Evolutionary conservation across 2,888 invertebrate genomes (phyloP).

Genomic region (Machimus atricapillus): DNA sequence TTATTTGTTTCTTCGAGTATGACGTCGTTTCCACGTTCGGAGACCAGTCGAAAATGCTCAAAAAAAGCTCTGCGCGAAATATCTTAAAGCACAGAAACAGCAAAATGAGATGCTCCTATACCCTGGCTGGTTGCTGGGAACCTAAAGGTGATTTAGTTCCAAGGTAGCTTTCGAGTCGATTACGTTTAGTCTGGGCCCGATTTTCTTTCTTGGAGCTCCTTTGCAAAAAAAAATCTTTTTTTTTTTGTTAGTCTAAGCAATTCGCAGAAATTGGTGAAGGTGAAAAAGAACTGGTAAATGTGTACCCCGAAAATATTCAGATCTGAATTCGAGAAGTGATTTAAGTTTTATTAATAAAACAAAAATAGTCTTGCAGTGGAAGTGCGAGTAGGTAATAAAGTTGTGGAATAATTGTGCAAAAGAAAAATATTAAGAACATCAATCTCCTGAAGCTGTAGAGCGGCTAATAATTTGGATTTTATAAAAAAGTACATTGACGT

Average conservation of each 20-base stretch:
- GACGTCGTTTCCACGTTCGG: background rate
- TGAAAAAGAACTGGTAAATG: background rate
- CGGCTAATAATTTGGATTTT: background rate
- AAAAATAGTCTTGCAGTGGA: background rate
- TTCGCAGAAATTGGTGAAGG: background rate
- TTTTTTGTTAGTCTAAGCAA: background rate
- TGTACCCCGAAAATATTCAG: background rate
- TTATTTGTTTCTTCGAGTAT: background rate
- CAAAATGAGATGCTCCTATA: background rate
- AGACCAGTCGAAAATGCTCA: background rate
- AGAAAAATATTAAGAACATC: background rate
- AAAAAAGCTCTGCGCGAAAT: conserved; percentile 3
- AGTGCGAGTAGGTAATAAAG: background rate
- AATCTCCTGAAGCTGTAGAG: background rate
- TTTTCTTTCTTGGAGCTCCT: background rate
- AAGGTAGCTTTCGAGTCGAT: conserved; percentile 15
- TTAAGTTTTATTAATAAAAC: background rate
- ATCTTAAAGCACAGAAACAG: background rate
- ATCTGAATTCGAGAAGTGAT: background rate
- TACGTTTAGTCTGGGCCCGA: background rate
- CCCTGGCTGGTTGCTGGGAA: conserved; percentile 13
- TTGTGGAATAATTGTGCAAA: background rate
- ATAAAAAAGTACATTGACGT: background rate
- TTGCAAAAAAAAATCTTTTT: background rate
- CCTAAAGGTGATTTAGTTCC: conserved; percentile 19